Conservation (phyloP, 1,140 invertebrate species). For the Kradibia gibbosae region DNA sequence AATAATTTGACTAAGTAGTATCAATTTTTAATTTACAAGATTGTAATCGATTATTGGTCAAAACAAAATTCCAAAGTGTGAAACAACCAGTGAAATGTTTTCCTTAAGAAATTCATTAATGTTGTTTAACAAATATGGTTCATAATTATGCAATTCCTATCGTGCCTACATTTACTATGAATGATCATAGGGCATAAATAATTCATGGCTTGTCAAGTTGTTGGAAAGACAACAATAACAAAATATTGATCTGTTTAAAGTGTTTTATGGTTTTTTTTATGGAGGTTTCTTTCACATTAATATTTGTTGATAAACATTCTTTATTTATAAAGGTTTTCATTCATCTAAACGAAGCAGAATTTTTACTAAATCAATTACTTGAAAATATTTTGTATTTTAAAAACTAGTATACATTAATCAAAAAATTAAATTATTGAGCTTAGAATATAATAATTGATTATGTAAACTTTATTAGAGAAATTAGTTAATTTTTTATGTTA, state of each 20-base stretch:
- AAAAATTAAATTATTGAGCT: conserved; percentile 34
- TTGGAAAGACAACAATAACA: conserved; percentile 47
- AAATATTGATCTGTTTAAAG: conserved; percentile 32
- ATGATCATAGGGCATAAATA: conserved; percentile 53
- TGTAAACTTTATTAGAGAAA: no score
- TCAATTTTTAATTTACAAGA: conserved; percentile 26
- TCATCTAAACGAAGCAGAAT: not conserved
- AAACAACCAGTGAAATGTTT: conserved; percentile 19
- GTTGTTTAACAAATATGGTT: conserved; percentile 47
- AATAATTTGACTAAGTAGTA: conserved; percentile 30
- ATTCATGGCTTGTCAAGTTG: conserved; percentile 33
- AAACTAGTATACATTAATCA: conserved; percentile 6
- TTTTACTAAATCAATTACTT: conserved; percentile 43
- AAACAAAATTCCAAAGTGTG: conserved; percentile 5
- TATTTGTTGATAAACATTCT: not conserved
- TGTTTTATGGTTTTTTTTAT: conserved; percentile 24
- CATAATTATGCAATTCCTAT: conserved; percentile 56
- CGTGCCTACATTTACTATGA: conserved; percentile 64
- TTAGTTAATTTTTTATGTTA: no score
- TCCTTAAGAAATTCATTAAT: conserved; percentile 31
- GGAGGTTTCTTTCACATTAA: not conserved
- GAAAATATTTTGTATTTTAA: conserved; percentile 50
- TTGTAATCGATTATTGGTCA: conserved; percentile 22
- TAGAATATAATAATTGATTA: not conserved
- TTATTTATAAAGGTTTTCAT: not conserved